Evolutionary conservation across 2,113 vertebrate genomes (phyloP).

Genomic region (Philantomba maxwellii): DNA sequence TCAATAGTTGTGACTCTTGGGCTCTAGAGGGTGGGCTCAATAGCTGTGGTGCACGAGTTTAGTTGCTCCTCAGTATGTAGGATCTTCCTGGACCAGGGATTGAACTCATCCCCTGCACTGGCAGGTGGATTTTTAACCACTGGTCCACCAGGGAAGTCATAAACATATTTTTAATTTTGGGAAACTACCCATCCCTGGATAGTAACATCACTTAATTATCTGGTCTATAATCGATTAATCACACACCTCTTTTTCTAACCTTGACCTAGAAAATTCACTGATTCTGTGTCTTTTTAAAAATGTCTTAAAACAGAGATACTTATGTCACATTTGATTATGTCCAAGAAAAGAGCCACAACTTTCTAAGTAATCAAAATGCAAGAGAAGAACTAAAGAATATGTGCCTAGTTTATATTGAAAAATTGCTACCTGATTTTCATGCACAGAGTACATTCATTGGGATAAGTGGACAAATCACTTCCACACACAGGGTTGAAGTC

Average conservation of each 20-base stretch:
- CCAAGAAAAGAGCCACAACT: neutral
- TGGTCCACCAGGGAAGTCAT: neutral
- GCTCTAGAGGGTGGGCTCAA: neutral
- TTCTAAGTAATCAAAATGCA: neutral
- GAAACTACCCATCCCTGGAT: neutral
- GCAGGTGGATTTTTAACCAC: neutral
- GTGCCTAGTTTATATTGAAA: neutral
- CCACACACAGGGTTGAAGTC: slow-evolving; percentile 60
- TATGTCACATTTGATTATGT: neutral
- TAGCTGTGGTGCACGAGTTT: neutral
- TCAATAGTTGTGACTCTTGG: neutral
- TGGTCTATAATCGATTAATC: neutral
- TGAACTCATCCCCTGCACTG: neutral
- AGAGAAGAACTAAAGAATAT: neutral
- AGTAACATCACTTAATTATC: neutral
- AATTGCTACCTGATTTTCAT: slow-evolving; percentile 57
- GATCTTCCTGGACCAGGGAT: neutral
- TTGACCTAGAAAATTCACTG: neutral
- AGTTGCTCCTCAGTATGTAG: neutral
- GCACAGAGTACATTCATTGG: slow-evolving; percentile 62
- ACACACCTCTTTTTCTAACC: neutral
- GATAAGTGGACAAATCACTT: slow-evolving; percentile 53
- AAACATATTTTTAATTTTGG: neutral
- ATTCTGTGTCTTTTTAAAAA: neutral
- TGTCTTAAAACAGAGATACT: neutral